Conservation (phyloP, 2,888 invertebrate species). For the Eilema caniola region DNA sequence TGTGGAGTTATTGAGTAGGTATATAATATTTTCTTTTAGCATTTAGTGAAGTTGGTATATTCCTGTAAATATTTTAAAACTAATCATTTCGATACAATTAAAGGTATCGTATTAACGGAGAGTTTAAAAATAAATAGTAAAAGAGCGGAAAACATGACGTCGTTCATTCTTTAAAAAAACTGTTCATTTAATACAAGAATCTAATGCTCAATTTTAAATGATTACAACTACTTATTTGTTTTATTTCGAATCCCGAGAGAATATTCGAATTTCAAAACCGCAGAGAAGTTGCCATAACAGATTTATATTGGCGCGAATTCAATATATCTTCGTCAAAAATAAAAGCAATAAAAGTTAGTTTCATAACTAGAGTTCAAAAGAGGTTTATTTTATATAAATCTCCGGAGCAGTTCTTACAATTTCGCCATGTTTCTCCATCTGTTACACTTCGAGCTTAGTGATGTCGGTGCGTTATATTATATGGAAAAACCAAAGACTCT, state of each 20-base stretch:
- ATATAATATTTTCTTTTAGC: too few relatives aligned
- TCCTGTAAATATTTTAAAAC: too few relatives aligned
- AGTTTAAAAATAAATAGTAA: too few relatives aligned
- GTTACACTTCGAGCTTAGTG: constrained; percentile 35
- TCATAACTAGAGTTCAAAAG: constrained; percentile 42
- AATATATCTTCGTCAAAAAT: constrained; percentile 24
- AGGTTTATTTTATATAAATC: constrained; percentile 45
- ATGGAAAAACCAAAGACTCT: neutral
- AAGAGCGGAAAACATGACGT: too few relatives aligned
- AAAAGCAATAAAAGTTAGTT: constrained; percentile 38
- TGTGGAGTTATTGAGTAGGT: neutral
- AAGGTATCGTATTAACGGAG: too few relatives aligned
- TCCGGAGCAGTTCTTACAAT: constrained; percentile 36
- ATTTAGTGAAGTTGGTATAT: neutral
- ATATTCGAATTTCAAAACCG: constrained; percentile 1
- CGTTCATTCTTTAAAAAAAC: too few relatives aligned
- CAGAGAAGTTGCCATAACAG: neutral
- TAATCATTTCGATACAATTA: too few relatives aligned
- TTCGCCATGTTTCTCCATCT: constrained; percentile 42
- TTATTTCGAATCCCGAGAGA: neutral
- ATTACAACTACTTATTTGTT: neutral
- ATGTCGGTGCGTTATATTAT: constrained; percentile 31
- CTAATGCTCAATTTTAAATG: neutral
- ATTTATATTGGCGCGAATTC: constrained; percentile 9
- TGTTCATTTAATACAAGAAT: too few relatives aligned